phyloP scores from a whole-genome alignment of 1,140 invertebrate genomes.

The Drosophila asahinai region DNA sequence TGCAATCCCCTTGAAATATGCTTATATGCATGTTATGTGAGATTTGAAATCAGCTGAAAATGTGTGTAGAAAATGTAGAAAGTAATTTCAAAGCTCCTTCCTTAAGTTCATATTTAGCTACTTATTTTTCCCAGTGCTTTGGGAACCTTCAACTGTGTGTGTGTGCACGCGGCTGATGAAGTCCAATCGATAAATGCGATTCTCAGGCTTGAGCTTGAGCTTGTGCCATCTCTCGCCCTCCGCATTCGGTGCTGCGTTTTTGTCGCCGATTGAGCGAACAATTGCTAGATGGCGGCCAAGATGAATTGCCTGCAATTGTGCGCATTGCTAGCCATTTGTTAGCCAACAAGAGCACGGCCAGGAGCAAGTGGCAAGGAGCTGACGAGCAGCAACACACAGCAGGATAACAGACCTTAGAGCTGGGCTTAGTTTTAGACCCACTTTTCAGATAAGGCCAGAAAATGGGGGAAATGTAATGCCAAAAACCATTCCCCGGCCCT shows the following conservation, averaged over 20 bases:
- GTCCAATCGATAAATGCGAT: conserved; percentile 74
- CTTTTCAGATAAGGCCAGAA: conserved; percentile 10
- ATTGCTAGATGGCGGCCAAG: conserved; percentile 69
- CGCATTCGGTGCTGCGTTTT: conserved; percentile 50
- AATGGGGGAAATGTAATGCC: conserved; percentile 23
- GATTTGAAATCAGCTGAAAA: too few species aligned
- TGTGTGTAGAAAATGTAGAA: too few species aligned
- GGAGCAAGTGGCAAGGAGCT: conserved; percentile 6
- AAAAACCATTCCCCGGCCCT: background rate
- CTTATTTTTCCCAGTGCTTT: background rate
- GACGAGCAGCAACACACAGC: conserved; percentile 5
- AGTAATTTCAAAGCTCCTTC: too few species aligned
- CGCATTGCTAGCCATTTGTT: conserved; percentile 76
- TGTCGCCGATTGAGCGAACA: conserved; percentile 76
- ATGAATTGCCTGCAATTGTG: conserved; percentile 83
- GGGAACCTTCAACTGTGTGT: conserved; percentile 29
- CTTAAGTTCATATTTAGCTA: too few species aligned
- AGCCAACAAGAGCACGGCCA: conserved; percentile 31
- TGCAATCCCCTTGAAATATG: too few species aligned
- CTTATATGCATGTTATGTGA: too few species aligned
- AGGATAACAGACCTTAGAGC: conserved; percentile 14
- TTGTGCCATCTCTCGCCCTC: conserved; percentile 12
- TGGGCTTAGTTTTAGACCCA: conserved; percentile 20
- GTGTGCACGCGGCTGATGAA: conserved; percentile 50
- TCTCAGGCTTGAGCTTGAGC: conserved; percentile 20